A percentile compares a stretch with the other conserved stretches of the same genome.
Evolutionary conservation across 2,888 invertebrate genomes (phyloP).

Genomic region (Netelia virgata): DNA sequence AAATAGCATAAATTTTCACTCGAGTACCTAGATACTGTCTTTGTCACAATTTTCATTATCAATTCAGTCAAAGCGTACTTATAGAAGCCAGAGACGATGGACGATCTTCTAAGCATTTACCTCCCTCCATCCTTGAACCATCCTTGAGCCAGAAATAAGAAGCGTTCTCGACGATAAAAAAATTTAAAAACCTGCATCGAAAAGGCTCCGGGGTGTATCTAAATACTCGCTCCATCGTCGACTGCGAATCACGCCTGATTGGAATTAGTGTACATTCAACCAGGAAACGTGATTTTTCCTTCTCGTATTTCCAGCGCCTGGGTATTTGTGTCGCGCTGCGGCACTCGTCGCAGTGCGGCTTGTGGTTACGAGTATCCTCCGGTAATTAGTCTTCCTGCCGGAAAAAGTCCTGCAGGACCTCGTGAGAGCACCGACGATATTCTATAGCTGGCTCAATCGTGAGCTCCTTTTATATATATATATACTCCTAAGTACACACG

Average conservation of each 20-base stretch:
- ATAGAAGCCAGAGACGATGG: too few species aligned
- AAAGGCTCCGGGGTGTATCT: not conserved
- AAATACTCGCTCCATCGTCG: not conserved
- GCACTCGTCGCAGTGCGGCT: constrained; percentile 41
- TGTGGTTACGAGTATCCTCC: constrained; percentile 48
- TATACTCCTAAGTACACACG: not conserved
- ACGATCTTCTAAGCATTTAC: constrained; percentile 1
- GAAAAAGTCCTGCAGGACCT: constrained; percentile 60
- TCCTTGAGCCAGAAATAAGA: constrained; percentile 72
- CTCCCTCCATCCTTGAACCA: constrained; percentile 61
- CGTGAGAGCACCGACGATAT: constrained; percentile 51
- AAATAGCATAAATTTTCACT: too few species aligned
- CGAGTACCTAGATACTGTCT: too few species aligned
- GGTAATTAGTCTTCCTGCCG: constrained; percentile 64
- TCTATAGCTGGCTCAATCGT: constrained; percentile 50
- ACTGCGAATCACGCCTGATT: not conserved
- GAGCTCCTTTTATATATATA: constrained; percentile 9
- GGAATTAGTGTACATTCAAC: not conserved
- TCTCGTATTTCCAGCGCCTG: constrained; percentile 69
- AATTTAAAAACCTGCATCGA: not conserved
- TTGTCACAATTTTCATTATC: too few species aligned
- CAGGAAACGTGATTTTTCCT: constrained; percentile 73
- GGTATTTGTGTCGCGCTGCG: constrained; percentile 13
- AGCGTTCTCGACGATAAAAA: not conserved
- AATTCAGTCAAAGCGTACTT: too few species aligned